phyloP scores from a whole-genome alignment of 2,797 vertebrate genomes.

The Fringilla coelebs region DNA sequence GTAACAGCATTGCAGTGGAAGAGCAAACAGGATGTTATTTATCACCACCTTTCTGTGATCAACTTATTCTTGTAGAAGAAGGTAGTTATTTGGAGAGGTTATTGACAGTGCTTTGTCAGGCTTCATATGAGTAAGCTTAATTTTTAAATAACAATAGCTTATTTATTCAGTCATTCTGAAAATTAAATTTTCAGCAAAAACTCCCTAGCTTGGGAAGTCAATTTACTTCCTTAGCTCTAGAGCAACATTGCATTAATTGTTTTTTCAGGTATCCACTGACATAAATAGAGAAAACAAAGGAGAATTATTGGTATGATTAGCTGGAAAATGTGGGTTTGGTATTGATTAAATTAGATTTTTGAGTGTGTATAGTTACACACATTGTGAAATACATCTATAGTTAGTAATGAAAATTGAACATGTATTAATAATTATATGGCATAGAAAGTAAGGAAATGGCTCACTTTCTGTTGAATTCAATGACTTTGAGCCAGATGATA shows the following conservation, averaged over 20 bases:
- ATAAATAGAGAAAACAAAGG: not conserved
- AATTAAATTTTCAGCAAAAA: not conserved
- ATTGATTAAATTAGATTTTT: slow-evolving; percentile 20
- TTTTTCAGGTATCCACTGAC: not conserved
- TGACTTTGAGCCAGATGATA: not conserved
- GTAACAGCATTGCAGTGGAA: not conserved
- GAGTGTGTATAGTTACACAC: not conserved
- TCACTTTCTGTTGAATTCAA: not conserved
- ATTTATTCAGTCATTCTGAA: not conserved
- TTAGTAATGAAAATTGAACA: not conserved
- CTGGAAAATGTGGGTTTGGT: not conserved
- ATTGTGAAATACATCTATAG: not conserved
- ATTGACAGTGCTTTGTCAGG: not conserved
- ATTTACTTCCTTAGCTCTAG: not conserved
- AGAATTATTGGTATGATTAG: not conserved
- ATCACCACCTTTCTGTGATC: not conserved
- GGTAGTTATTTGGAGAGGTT: not conserved
- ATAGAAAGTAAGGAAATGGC: not conserved
- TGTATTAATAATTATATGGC: not conserved
- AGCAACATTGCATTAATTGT: not conserved
- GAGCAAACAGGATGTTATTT: slow-evolving; percentile 15
- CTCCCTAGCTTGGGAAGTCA: not conserved
- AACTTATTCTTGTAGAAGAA: not conserved
- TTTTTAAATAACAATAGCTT: not conserved
- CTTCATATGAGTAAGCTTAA: not conserved